Base-by-base conservation (phyloP, 2,888 invertebrate species). In the Drosophila suboccidentalis region DNA sequence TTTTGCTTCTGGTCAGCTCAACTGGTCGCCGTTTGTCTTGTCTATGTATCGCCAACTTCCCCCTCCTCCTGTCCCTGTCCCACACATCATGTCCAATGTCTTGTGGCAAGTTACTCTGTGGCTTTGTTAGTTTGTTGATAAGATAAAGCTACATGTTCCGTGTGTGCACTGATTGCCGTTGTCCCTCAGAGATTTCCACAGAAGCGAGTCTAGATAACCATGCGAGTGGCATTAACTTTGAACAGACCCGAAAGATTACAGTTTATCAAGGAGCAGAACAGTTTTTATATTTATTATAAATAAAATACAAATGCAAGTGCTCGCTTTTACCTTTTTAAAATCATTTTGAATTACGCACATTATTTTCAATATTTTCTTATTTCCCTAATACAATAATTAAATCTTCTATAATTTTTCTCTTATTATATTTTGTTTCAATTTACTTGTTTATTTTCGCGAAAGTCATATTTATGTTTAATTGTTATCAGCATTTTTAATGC, bases 91-190 rank as follows among this genome's bases (percentile, higher is more conserved):
- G 54, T 50, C 15, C 50, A 59, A 60, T 60, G 43, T 59, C 55
- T 68, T 73, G 62, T 63, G 62, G 62, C 38, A 60, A 85, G 74
- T 86, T 72, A 77, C 65, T 67, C 63, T 36, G 50, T 80, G 66
- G 71, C 75, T 82, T 80, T 74, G 65, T 67, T 41, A 65, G 68
- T 44, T 70, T 67, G 54, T 63, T 82, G 83, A 88, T 83, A 83
- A 85, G 86, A 87, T 87, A 85, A 88, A 79, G 80, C 72, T 44
- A 62, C 29, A 50, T 64, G 47, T 51, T 38, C 19, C 34, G 68
- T 50, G 32, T 43, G 43, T 29, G 44, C 66, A 51, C 54, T 55
- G 72, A 75, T 75, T 77, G 72, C 57, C 10, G 17, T 49, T 66
- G 67, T 55, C 67, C 61, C 72, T 55, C 50, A 55, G 47, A 71